These are phyloP conservation scores for Listronotus bonariensis DNA, from an alignment of 1,140 invertebrate genomes.

Conservation along the genomic window DNA sequence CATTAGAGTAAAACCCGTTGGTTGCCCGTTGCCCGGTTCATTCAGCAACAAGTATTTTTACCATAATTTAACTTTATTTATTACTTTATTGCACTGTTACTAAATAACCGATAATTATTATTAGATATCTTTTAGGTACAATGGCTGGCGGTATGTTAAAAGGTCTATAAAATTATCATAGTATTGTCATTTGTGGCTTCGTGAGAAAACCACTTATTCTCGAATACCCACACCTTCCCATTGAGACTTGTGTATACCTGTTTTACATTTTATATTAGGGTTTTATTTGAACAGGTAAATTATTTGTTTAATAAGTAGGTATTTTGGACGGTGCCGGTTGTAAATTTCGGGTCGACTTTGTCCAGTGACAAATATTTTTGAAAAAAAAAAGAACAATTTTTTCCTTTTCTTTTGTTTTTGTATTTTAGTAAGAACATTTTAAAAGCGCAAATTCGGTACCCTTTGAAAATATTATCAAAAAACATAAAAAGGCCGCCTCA, in stretches of 20 bases:
- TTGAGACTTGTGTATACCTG: slow-evolving; percentile 29
- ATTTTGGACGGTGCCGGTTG: slow-evolving; percentile 15
- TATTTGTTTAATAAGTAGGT: slow-evolving; percentile 34
- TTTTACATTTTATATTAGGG: slow-evolving; percentile 36
- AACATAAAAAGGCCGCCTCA: too few relatives aligned
- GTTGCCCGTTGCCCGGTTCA: too few relatives aligned
- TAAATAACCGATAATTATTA: slow-evolving; percentile 25
- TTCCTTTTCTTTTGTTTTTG: too few relatives aligned
- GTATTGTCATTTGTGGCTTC: slow-evolving; percentile 32
- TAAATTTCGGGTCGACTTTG: slow-evolving; percentile 21
- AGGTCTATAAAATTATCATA: slow-evolving; percentile 32
- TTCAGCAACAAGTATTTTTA: slow-evolving; percentile 1
- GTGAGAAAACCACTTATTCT: slow-evolving; percentile 35
- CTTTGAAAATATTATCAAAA: too few relatives aligned
- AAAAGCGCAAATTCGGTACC: too few relatives aligned
- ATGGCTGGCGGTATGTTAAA: slow-evolving; percentile 25
- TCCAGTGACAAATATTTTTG: too few relatives aligned
- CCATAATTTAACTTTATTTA: slow-evolving; percentile 19
- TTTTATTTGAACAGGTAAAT: slow-evolving; percentile 34
- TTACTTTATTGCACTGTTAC: slow-evolving; percentile 22
- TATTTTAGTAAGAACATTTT: too few relatives aligned
- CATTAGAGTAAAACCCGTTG: too few relatives aligned
- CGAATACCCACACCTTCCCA: slow-evolving; percentile 33
- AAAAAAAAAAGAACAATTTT: too few relatives aligned
- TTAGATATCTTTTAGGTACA: slow-evolving; percentile 22